Evolutionary conservation across 2,113 vertebrate genomes (phyloP).

Genomic region (Piaya cayana): DNA sequence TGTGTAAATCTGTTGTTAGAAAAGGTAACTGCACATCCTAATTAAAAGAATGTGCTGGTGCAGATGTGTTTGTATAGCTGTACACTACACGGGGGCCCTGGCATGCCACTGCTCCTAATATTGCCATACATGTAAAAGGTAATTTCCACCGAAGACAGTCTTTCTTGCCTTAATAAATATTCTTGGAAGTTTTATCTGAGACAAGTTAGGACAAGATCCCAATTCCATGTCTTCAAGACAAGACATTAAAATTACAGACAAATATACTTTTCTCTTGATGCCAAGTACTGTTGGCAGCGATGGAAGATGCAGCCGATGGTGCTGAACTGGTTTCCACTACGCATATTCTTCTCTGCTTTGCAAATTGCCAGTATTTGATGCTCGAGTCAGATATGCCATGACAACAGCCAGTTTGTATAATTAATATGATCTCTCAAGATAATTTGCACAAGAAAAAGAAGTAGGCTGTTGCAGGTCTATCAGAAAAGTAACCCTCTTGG

Average conservation of each 20-base stretch:
- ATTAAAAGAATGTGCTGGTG: not conserved
- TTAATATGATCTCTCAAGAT: not conserved
- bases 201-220: not conserved
- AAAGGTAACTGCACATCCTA: not conserved
- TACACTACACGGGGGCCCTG: not conserved
- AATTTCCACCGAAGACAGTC: not conserved
- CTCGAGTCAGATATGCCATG: not conserved
- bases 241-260: not conserved
- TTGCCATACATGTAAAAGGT: fast-evolving
- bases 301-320: not conserved
- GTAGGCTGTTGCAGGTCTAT: not conserved
- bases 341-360: not conserved
- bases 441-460: not conserved
- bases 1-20: not conserved
- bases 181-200: not conserved
- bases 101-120: not conserved
- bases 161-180: not conserved
- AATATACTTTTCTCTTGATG: not conserved
- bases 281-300: not conserved
- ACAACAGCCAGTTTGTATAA: not conserved
- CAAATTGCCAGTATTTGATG: not conserved
- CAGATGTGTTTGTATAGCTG: not conserved
- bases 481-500: not conserved
- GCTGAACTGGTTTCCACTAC: not conserved
- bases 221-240: not conserved